Evolutionary conservation across 1,140 invertebrate species (phyloP), one percentile per base, ranked within the genome.

Genomic region (Ceratina japonica): DNA sequence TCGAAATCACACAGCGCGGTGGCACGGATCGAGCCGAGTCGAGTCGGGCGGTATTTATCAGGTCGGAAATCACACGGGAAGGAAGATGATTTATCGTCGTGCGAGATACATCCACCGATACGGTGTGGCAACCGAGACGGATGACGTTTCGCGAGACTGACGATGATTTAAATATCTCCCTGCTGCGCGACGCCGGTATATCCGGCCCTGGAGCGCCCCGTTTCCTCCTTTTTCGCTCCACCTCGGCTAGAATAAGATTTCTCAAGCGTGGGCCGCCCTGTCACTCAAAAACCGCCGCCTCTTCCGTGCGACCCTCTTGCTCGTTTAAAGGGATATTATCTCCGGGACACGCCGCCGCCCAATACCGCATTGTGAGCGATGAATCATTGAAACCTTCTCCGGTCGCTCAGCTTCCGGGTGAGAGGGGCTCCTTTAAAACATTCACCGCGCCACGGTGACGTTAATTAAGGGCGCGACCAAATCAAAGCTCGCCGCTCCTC

Each of bases 311-410:
- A 75, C 74, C 65, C 75, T 85, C 71, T 54, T 54, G 58, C 75
- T 85, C 83, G 66, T 82, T 79, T 79, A 82, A 80, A 58, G 80
- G 80, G 76, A 85, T 86, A 82, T 85, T 85, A 86, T 86, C 84
- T 86, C 58, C 64, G 37, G 49, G 73, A 85, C 68, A 79, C 75
- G 27, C 69, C 68, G 54, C 51, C 69, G 37, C 61, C 75, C 64
- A 52, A 85, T 85, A 73, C 65, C 68, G 69, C 72, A 74, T 80
- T 71, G 77, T 77, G 84, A 44, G 83, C 76, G 74, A 86, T 86
- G 84, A 86, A 86, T 86, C 85, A 86, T 82, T 86, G 84, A 85
- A 86, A 85, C 68, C 82, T 73, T 84, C 70, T n/a, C 51, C 52
- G 27, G 4, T 31, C 27, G 27, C 27, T 54, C 70, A 54, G 24